phyloP scores from a whole-genome alignment of 1,140 invertebrate species.

The Zaprionus camerounensis region DNA sequence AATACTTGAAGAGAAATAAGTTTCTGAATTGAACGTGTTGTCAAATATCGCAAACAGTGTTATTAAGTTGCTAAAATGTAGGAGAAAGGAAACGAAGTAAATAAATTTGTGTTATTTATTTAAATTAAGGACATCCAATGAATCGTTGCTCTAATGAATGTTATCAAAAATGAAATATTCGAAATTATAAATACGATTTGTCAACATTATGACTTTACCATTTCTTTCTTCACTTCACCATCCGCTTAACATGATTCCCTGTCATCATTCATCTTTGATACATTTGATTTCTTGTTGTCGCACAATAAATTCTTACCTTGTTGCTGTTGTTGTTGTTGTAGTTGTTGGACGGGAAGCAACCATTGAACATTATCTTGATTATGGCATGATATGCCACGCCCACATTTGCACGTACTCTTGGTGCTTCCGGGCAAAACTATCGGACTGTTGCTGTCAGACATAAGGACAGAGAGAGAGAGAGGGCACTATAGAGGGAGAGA shows the following conservation, averaged over 20 bases:
- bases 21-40: not conserved
- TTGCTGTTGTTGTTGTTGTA: conserved; percentile 21
- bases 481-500: not conserved
- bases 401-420: conserved; percentile 26
- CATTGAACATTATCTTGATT: conserved; percentile 42
- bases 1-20: not conserved
- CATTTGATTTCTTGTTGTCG: conserved; percentile 16
- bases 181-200: no score
- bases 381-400: conserved; percentile 37
- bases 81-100: not conserved
- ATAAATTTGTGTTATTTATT: not conserved
- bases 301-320: not conserved
- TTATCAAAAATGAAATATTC: no score
- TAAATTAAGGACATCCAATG: no score
- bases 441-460: conserved; percentile 15
- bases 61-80: not conserved
- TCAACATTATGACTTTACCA: not conserved
- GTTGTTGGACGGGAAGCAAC: conserved; percentile 20
- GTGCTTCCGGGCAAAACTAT: conserved; percentile 9
- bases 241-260: not conserved
- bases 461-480: not conserved
- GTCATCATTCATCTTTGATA: conserved; percentile 6
- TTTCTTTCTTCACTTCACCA: not conserved
- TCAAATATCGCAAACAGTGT: not conserved
- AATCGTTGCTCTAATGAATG: no score